Evolutionary conservation across 2,888 invertebrate species (phyloP), one percentile per base, ranked within the genome.

Genomic region (Petrolisthes cinctipes): DNA sequence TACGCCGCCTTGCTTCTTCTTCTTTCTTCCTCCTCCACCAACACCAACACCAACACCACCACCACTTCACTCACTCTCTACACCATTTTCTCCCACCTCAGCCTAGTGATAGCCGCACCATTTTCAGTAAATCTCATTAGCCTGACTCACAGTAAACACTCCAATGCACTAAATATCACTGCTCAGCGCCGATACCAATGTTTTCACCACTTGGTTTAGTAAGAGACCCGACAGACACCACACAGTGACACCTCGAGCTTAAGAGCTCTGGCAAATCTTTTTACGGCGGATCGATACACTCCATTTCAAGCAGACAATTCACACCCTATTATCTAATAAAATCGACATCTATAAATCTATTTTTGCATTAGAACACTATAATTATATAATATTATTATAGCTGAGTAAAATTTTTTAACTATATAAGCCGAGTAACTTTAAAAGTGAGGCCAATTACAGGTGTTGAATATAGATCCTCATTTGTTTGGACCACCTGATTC

Each of bases 271-370:
- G 75, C 80, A 57, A 83, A 71, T 86, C 82, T 82, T 76, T 85
- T 81, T 76, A 66, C 82, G 79, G 89, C 89, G 89, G 89, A 89
- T 89, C 89, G 85, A 89, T 89, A 89, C 89, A 88, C 80, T 87
- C 89, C 79, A 37, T 37, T 37, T 37, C 37, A 37, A 37, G 37
- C 37, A 37, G 11, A 54, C 51, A 51, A 4, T 17, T 68, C 7
- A 66, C 23, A 66, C 17, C 51, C 66, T 5, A 71, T 7, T 51
- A 71, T 82, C 56, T 57, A 57, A 82, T 20, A 56, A 54, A 20
- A 4, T 17, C 20, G 3, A 6, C 37, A 37, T 11, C 54, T n/a
- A 5, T 23, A 20, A 23, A 9, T 54, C 3, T 56, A 7, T 37
- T 1, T 17, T 17, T 17, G 1, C 56, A 9, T 6, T 82, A 9